A percentile compares a stretch with the other conserved stretches of the same genome.
These are phyloP conservation scores for Peromyscus aztecus DNA, from an alignment of 2,797 vertebrate genomes.

Conservation along the genomic window DNA sequence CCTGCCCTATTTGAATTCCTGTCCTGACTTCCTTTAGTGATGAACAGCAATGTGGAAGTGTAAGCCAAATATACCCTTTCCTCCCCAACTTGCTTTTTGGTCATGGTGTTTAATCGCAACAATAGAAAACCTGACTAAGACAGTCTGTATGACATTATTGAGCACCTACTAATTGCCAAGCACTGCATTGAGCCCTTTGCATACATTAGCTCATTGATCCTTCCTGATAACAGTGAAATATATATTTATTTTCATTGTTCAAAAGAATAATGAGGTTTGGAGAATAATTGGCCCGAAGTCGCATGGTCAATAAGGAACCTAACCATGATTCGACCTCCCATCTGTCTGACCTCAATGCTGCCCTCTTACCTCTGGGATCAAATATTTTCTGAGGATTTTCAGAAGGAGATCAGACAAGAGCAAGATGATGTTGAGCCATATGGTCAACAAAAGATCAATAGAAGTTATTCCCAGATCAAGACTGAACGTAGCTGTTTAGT, in stretches of 20 bases:
- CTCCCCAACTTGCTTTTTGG: not conserved
- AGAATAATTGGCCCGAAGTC: slow-evolving; percentile 35
- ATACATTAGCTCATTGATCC: slow-evolving; percentile 55
- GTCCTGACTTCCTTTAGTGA: not conserved
- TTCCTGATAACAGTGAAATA: slow-evolving; percentile 33
- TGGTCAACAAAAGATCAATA: not conserved
- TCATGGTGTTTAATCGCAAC: not conserved
- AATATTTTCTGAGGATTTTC: not conserved
- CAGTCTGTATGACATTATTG: not conserved
- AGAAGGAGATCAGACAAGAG: slow-evolving; percentile 7
- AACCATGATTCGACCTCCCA: not conserved
- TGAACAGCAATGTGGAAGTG: not conserved
- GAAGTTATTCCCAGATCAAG: not conserved
- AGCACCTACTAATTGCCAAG: slow-evolving; percentile 65
- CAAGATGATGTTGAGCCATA: not conserved
- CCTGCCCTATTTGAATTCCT: not conserved
- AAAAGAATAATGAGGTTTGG: slow-evolving; percentile 48
- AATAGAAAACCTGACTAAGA: not conserved
- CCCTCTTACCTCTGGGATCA: not conserved
- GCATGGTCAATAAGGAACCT: slow-evolving; percentile 42
- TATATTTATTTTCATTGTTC: slow-evolving; percentile 47
- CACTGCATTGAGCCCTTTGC: not conserved
- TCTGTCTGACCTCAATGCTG: not conserved
- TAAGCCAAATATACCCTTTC: not conserved
- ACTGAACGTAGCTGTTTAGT: not conserved